phyloP scores from a whole-genome alignment of 2,888 invertebrate genomes.

The Adineta ricciae region DNA sequence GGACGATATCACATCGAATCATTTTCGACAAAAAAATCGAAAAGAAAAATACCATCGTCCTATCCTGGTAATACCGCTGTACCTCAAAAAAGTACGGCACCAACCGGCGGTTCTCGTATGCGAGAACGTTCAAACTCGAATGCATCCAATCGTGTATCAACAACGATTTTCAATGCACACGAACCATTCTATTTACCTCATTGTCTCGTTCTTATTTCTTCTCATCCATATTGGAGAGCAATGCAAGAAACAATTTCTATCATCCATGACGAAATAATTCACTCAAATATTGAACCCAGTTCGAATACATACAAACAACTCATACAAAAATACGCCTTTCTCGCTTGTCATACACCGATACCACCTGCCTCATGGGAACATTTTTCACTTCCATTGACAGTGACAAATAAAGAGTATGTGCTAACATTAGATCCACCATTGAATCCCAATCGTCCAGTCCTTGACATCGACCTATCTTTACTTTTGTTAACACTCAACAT shows the following conservation, averaged over 20 bases:
- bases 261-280: not conserved
- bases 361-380: not conserved
- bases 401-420: not conserved
- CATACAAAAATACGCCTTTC: not conserved
- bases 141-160: no score
- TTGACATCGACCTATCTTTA: not conserved
- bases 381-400: not conserved
- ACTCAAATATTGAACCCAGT: not conserved
- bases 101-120: no score
- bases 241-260: not conserved
- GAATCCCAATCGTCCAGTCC: not conserved
- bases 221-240: not conserved
- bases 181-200: not conserved
- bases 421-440: not conserved
- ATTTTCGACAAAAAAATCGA: not conserved
- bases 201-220: not conserved
- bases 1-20: not conserved
- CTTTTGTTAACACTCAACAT: not conserved
- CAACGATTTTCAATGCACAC: no score
- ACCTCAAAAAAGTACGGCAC: no score
- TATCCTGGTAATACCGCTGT: no score
- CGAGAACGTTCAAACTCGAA: no score
- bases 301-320: not conserved
- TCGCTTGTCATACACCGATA: not conserved
- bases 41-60: no score